Percentiles rank a stretch among this genome's conserved stretches.
Evolutionary conservation across 2,113 vertebrate species (phyloP).

Genomic region (Cololabis saira): DNA sequence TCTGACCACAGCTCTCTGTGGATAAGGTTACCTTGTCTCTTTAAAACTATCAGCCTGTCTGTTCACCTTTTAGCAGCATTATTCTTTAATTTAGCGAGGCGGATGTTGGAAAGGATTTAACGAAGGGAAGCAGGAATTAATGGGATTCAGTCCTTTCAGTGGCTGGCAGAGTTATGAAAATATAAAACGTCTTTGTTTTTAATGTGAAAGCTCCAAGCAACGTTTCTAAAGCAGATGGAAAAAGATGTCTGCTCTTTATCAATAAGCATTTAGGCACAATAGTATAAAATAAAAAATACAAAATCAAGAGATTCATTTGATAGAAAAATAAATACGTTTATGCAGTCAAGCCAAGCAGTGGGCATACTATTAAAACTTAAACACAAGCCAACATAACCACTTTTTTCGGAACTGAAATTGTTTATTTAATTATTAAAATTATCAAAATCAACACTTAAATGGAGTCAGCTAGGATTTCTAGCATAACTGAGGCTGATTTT

Average conservation of each 20-base stretch:
- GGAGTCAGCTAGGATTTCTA: no score
- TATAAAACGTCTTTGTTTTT: slow-evolving; percentile 56
- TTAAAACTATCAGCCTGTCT: slow-evolving; percentile 29
- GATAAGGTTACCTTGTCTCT: slow-evolving; percentile 30
- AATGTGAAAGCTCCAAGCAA: slow-evolving; percentile 25
- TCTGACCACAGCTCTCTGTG: slow-evolving; percentile 22
- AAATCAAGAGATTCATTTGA: slow-evolving; percentile 27
- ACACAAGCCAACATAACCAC: neutral
- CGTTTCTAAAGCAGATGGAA: slow-evolving; percentile 37
- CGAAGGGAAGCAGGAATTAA: slow-evolving; percentile 52
- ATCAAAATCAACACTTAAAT: no score
- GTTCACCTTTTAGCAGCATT: slow-evolving; percentile 57
- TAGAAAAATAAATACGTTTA: slow-evolving; percentile 36
- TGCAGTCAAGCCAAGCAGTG: slow-evolving; percentile 14
- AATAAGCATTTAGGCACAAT: slow-evolving; percentile 39
- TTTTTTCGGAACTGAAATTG: no score
- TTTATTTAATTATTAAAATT: no score
- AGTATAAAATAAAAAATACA: slow-evolving; percentile 23
- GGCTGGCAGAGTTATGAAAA: slow-evolving; percentile 53
- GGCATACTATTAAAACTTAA: slow-evolving; percentile 15
- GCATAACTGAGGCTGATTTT: no score
- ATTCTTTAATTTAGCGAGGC: slow-evolving; percentile 52
- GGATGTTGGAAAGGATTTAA: slow-evolving; percentile 32
- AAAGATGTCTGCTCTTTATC: slow-evolving; percentile 46
- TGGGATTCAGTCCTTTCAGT: slow-evolving; percentile 58